Evolutionary conservation across 2,113 vertebrate species (phyloP), one percentile per base, ranked within the genome.

Genomic region (Charina bottae): DNA sequence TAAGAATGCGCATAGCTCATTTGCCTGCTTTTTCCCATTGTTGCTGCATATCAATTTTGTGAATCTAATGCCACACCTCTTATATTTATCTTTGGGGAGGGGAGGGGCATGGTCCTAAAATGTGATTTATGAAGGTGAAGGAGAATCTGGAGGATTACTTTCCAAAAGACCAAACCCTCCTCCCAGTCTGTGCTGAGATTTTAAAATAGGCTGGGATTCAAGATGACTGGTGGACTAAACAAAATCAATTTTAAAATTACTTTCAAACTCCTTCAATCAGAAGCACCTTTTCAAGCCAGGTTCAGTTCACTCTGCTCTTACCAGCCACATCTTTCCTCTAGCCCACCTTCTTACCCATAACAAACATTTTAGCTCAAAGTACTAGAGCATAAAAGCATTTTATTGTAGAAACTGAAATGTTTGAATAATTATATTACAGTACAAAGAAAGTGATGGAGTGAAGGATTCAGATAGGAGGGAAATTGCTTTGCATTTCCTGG

Each of bases 331-430:
- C 37, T 42, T 60, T 49, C 21, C 17, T 83, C 78, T 11, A 4
- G 60, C 13, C 53, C n/a, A 0, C 1, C 9, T 19, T 19, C 26
- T 6, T 42, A 0, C 11, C 53, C 33, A 13, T 4, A 3, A 19
- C 46, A 2, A 2, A 8, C 33, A 28, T 8, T 37, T 56, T 17
- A 90, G 33, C 21, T 24, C 12, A 55, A 12, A 23, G 64, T 17
- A 10, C 55, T 90, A 23, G 37, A 33, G 58, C 60, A 53, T 5
- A 90, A 54, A 13, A 7, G 9, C 28, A 24, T 13, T 90, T 90
- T 90, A 90, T 85, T 90, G 58, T 90, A 60, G 58, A 85, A 85
- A 85, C 19, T 53, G 26, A 23, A 85, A 24, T 49, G 83, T 84
- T 37, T 62, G 19, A 54, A 62, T 54, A 60, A 62, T 53, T 62